Evolutionary conservation across 1,140 invertebrate species (phyloP).

Genomic region (Maconellicoccus hirsutus): DNA sequence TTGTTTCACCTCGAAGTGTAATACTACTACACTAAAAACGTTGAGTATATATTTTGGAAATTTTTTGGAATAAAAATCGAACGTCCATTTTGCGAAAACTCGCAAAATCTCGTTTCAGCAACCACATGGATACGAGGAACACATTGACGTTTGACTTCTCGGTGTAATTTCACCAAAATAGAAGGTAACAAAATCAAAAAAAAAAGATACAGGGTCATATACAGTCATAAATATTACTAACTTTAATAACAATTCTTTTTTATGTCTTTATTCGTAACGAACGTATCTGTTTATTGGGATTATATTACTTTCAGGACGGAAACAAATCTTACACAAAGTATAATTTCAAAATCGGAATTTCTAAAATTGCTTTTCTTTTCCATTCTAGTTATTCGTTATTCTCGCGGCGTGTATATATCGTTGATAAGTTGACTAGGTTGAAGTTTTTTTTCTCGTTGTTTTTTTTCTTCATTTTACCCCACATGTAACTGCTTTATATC

Average conservation of each 20-base stretch:
- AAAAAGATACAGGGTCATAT: not conserved
- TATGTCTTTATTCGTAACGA: not conserved
- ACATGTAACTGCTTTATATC: conserved; percentile 5
- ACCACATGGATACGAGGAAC: no score
- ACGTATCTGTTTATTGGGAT: not conserved
- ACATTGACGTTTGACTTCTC: not conserved
- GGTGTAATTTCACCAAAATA: not conserved
- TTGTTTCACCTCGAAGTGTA: no score
- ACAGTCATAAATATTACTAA: conserved; percentile 14
- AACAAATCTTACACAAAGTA: conserved; percentile 18
- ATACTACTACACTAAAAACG: no score
- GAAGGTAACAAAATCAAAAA: no score
- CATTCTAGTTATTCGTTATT: not conserved
- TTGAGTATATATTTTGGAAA: no score
- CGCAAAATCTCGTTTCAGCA: no score
- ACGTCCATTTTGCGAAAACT: no score
- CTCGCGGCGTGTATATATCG: not conserved
- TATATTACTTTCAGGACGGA: not conserved
- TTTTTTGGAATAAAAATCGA: no score
- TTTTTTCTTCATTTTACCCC: no score
- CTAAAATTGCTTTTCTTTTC: conserved; percentile 12
- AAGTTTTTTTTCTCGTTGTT: no score
- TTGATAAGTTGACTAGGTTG: no score
- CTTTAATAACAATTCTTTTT: conserved; percentile 1
- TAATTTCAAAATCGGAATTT: conserved; percentile 16